Evolutionary conservation across 2,888 invertebrate species (phyloP), one percentile per base, ranked within the genome.

Genomic region (Sericinus montela): DNA sequence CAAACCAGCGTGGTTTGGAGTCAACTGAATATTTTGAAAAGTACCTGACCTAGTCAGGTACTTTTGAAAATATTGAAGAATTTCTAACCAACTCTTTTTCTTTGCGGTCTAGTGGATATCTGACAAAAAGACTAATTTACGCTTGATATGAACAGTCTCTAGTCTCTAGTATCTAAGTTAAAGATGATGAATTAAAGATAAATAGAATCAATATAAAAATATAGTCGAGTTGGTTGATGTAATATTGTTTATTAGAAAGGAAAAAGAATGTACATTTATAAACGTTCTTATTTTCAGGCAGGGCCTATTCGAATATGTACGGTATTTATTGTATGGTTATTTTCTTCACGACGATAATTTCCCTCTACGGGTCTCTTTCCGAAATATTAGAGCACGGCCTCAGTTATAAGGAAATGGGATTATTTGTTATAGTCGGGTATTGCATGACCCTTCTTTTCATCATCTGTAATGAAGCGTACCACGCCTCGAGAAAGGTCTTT

Each of bases 231-330:
- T 42, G 28, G 35, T 35, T 16, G 28, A 23, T 16, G 7, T n/a
- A 3, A 7, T n/a, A 28, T 14, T 13, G 19, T 19, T 7, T 3
- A 42, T 34, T 5, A 34, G 10, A 42, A 42, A 23, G 32, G 16
- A 11, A 4, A 4, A 2, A 36, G 10, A 35, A 42, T 23, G 32
- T 36, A 10, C 34, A 40, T 48, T 38, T n/a, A 36, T 9, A 15
- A 36, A 30, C 11, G 43, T 48, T 36, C 34, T 34, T 43, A 43
- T 44, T 52, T 48, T 13, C 71, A 90, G 91, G 92, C 36, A 82
- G 92, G 39, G 94, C 94, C 0, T 94, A 94, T 67, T 93, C 93
- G 43, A 94, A 94, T 59, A 93, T 94, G 93, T 94, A 94, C 57
- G 93, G 93, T 8, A 92, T 94, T 70, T 94, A 93, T 65, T 94